Conservation (phyloP, 2,888 invertebrate species). For the Caenorhabditis zanzibari region DNA sequence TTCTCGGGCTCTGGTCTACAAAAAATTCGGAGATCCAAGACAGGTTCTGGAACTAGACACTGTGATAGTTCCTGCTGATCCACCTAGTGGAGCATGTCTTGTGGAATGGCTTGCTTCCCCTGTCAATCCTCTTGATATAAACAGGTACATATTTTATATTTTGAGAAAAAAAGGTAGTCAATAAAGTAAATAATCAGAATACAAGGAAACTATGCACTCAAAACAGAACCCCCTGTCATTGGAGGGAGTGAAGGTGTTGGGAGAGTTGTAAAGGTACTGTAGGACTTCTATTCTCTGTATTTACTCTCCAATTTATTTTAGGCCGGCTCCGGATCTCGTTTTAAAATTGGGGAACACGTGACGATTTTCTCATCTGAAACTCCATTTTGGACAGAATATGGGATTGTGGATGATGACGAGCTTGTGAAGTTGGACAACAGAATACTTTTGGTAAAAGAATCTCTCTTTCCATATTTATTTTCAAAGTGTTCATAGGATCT, state of each 20-base stretch:
- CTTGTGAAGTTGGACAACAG: conserved; percentile 82
- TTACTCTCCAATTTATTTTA: conserved; percentile 18
- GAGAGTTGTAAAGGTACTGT: conserved; percentile 87
- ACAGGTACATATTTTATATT: too few relatives aligned
- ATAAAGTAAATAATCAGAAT: conserved; percentile 40
- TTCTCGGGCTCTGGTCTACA: conserved; percentile 62
- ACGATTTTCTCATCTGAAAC: conserved; percentile 66
- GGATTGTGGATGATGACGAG: conserved; percentile 68
- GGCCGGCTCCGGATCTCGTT: conserved; percentile 49
- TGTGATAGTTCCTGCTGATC: conserved; percentile 59
- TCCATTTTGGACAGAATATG: conserved; percentile 76
- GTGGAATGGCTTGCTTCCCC: conserved; percentile 81
- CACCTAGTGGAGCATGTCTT: conserved; percentile 70
- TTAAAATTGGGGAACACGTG: conserved; percentile 73
- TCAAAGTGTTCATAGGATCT: conserved; percentile 38
- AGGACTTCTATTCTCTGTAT: neutral
- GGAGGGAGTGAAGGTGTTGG: conserved; percentile 97
- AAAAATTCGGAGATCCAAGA: conserved; percentile 63
- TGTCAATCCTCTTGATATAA: conserved; percentile 81
- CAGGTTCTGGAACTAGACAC: conserved; percentile 67
- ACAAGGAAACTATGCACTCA: conserved; percentile 70
- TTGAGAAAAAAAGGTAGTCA: too few relatives aligned
- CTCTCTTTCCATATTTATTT: neutral
- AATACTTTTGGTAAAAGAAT: conserved; percentile 69
- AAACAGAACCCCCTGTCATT: conserved; percentile 88